Percentiles rank a stretch among this genome's conserved stretches.
These are phyloP conservation scores for Lepidurus couesii DNA, from an alignment of 1,140 invertebrate genomes.

Conservation along the genomic window DNA sequence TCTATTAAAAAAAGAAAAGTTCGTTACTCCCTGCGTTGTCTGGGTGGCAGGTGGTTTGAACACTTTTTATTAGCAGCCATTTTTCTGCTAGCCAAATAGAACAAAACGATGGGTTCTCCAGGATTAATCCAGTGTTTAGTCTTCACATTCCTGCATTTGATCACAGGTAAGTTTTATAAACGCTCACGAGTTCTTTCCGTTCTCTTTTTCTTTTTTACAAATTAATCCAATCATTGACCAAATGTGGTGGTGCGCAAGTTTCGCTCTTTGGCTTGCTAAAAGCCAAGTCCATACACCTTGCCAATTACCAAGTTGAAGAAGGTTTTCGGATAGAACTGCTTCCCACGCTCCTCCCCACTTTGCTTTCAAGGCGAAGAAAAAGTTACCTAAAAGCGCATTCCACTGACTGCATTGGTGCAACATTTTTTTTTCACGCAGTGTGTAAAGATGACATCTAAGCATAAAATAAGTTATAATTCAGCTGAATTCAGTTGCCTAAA, in stretches of 20 bases:
- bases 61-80: background rate
- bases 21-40: background rate
- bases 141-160: constrained; percentile 11
- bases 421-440: too few relatives aligned
- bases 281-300: background rate
- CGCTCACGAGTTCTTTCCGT: background rate
- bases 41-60: background rate
- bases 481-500: too few relatives aligned
- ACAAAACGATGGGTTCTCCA: background rate
- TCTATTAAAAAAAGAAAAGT: background rate
- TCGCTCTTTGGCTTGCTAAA: background rate
- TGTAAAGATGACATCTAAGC: too few relatives aligned
- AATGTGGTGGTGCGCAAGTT: too few relatives aligned
- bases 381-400: background rate
- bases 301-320: background rate
- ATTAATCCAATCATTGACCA: too few relatives aligned
- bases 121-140: constrained; percentile 22
- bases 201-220: background rate
- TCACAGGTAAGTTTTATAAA: background rate
- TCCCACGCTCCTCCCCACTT: background rate
- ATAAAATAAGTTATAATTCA: too few relatives aligned
- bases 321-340: background rate
- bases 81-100: background rate
- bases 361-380: background rate
- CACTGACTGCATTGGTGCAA: background rate